phyloP scores from a whole-genome alignment of 1,140 invertebrate genomes.

The Drosophila teissieri region DNA sequence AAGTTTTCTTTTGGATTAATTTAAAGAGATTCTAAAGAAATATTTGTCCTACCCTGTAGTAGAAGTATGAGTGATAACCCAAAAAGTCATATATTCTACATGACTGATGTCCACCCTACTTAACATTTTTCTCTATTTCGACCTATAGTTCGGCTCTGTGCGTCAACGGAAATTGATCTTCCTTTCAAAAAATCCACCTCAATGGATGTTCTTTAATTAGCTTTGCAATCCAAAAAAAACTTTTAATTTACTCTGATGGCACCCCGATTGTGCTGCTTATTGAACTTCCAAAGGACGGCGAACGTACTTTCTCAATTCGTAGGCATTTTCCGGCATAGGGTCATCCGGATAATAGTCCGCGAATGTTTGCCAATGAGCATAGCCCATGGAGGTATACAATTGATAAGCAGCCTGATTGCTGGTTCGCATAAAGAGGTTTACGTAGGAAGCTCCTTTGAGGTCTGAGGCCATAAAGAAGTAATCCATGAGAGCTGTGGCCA shows the following conservation, averaged over 20 bases:
- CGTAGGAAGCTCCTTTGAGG: conserved; percentile 25
- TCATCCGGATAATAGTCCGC: conserved; percentile 61
- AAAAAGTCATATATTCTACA: too few relatives aligned
- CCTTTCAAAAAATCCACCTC: conserved; percentile 35
- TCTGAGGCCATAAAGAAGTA: conserved; percentile 12
- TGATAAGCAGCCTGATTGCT: conserved; percentile 44
- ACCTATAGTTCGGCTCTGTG: conserved; percentile 50
- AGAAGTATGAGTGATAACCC: neutral
- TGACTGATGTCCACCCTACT: neutral
- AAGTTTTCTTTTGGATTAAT: neutral
- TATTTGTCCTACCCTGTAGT: too few relatives aligned
- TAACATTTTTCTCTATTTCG: conserved; percentile 1
- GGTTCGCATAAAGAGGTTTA: conserved; percentile 47
- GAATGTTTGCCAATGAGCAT: conserved; percentile 16
- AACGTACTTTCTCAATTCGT: conserved; percentile 51
- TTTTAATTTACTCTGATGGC: conserved; percentile 24
- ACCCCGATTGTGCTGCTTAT: too few relatives aligned
- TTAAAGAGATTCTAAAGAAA: neutral
- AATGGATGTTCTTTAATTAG: conserved; percentile 69
- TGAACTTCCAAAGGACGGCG: neutral
- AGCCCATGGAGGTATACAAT: conserved; percentile 54
- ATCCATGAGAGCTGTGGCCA: conserved; percentile 55
- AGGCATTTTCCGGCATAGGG: conserved; percentile 58
- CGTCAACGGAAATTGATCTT: conserved; percentile 73
- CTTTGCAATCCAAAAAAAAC: conserved; percentile 20